Percentiles rank a stretch among this genome's conserved stretches.
These are phyloP conservation scores for Drosophila bifasciata DNA, from an alignment of 1,140 invertebrate species.

Conservation along the genomic window DNA sequence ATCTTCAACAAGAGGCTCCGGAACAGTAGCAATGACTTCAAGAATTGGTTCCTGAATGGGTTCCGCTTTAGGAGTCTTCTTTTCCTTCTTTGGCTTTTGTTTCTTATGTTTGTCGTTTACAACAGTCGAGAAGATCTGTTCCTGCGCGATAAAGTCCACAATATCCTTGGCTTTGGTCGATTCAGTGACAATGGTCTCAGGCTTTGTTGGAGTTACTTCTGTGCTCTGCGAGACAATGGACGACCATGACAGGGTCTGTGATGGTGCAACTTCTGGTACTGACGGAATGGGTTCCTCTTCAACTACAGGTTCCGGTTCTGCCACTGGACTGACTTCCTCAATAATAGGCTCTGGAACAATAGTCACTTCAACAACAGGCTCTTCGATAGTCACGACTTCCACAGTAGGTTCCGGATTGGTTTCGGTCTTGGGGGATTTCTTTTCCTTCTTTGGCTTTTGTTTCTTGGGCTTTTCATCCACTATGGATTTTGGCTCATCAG, in stretches of 20 bases:
- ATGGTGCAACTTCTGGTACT: neutral
- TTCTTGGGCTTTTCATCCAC: constrained; percentile 39
- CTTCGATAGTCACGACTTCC: neutral
- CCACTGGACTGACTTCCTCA: neutral
- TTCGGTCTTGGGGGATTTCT: constrained; percentile 18
- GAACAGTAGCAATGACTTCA: neutral
- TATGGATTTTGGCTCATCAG: constrained; percentile 9
- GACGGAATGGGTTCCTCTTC: neutral
- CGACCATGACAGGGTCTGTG: constrained; percentile 15
- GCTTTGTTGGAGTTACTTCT: neutral
- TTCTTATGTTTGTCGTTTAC: constrained; percentile 35
- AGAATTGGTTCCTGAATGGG: neutral
- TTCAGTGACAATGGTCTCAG: too few relatives aligned
- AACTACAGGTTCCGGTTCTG: neutral
- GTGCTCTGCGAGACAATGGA: constrained; percentile 39
- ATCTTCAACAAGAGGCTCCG: neutral
- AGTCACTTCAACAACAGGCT: neutral
- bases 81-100: constrained; percentile 7
- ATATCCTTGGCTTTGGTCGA: neutral
- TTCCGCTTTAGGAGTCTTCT: neutral
- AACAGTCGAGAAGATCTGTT: constrained; percentile 18
- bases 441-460: constrained; percentile 43
- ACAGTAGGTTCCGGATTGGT: neutral
- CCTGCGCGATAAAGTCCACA: constrained; percentile 24
- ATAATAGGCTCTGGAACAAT: neutral